Evolutionary conservation across 2,113 vertebrate species (phyloP), one percentile per base, ranked within the genome.

Genomic region (Anas platyrhynchos): DNA sequence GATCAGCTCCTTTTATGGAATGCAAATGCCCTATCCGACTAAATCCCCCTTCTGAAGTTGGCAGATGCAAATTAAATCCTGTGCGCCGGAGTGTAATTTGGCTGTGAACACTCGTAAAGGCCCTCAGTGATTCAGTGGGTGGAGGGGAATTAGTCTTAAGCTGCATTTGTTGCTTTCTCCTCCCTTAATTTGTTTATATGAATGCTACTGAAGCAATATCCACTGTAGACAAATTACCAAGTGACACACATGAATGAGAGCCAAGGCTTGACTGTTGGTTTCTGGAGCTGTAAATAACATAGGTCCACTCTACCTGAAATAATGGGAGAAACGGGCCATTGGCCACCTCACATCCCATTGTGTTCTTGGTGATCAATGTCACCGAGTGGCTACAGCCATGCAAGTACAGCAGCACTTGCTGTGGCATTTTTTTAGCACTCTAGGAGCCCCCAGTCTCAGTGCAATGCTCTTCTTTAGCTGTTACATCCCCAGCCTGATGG

Each of bases 21-120:
- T 96, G 96, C 96, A 97, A 96, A 97, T 89, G 94, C 81, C 94
- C 95, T 94, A 84, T 66, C 94, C 20, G n/a, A 59, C 69, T 95
- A 95, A 97, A 97, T 97, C 93, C 96, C 93, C 89, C 86, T 94
- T 86, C 96, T 90, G 89, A 96, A 97, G 94, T 76, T 92, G 92
- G 92, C 95, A 96, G 96, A 96, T 94, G 97, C 95, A 92, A 96
- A 97, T 97, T 96, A 97, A 97, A 96, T 96, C 94, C 95, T 94
- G 85, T 56, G 91, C 84, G 41, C 93, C 94, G 90, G 93, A 96
- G 89, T 95, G 79, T 91, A 93, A 96, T 97, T 97, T 95, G 96
- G 94, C 94, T 95, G 82, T 61, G 95, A 95, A 96, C 69, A 50
- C 84, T 96, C 69, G 88, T 92, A 78, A 93, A 96, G 94, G 94